Base-by-base conservation (phyloP, 1,140 invertebrate genomes). In the Notospermus geniculatus region DNA sequence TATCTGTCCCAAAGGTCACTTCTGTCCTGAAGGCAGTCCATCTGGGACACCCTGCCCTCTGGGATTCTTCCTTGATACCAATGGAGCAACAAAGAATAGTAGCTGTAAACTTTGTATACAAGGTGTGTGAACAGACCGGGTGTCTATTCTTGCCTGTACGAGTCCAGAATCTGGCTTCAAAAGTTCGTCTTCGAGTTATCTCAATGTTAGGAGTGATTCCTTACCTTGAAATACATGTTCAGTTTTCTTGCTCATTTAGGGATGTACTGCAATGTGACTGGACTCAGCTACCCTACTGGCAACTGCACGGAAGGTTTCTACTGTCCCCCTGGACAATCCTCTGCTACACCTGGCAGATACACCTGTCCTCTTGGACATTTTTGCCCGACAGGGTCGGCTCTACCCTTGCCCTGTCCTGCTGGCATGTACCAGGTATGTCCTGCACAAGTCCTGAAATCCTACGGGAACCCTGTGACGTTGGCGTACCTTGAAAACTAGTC, bases 51-150 rank as follows among this genome's bases (percentile, higher is more conserved):
- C 74, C 0, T 79, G 77, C 53, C 74, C 74, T 1, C 68, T 70
- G n/a, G 77, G 77, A 9, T 76, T 75, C 61, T 79, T 73, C 54
- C 69, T 76, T 46, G 67, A 73, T 56, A 66, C 64, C 17, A 43
- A 29, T 23, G 36, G 63, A n/a, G 71, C 64, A 56, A 70, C 61
- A 54, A 57, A 43, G 1, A 54, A 45, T 1, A 66, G 71, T n/a
- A 63, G 60, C 39, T 77, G 77, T 68, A 70, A 67, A 41, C 69
- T 72, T 19, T 79, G 77, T 60, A 71, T 66, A 9, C 57, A 63
- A 68, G 32, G 32, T 36, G 15, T 7, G 32, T 36, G 15, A 15
- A 36, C 4, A 7, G 32, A 36, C 15, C 15, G 4, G 5, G 15
- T 36, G 32, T 36, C 4, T 7, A 36, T 4, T 36, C 5, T 36